Conservation (phyloP, 2,113 vertebrate genomes). For the Oreotragus oreotragus region DNA sequence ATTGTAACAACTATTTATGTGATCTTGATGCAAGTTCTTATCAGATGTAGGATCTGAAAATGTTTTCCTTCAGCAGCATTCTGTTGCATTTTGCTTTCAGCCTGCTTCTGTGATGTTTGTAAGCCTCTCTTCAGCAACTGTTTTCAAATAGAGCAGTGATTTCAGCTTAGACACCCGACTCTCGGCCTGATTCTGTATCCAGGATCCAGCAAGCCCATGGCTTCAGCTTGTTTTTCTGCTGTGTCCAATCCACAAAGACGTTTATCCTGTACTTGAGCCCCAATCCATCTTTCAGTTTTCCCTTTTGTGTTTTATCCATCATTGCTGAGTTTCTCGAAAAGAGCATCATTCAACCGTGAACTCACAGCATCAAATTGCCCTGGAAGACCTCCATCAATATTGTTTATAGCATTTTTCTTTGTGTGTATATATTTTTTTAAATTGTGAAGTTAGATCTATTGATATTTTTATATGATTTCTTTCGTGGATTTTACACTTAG, state of each 20-base stretch:
- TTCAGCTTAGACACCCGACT: background rate
- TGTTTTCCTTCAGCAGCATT: background rate
- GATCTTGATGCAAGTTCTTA: background rate
- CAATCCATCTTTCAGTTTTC: background rate
- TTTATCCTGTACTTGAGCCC: background rate
- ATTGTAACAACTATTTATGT: background rate
- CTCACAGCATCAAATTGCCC: background rate
- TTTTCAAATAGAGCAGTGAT: background rate
- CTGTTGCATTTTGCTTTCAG: background rate
- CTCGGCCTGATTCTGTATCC: background rate
- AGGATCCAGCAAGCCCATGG: background rate
- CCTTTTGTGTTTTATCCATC: constrained; percentile 15
- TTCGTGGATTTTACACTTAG: background rate
- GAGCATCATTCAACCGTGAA: background rate
- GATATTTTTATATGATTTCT: constrained; percentile 34
- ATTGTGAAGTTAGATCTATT: constrained; percentile 21
- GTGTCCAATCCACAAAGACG: background rate
- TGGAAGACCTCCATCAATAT: constrained; percentile 11
- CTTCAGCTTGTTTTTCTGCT: background rate
- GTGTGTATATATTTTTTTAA: background rate
- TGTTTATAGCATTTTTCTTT: constrained; percentile 28
- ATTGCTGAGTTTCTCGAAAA: constrained; percentile 8
- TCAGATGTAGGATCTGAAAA: background rate
- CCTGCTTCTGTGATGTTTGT: background rate
- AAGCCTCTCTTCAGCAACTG: background rate